phyloP scores from a whole-genome alignment of 2,113 vertebrate species.

The Thomomys bottae region DNA sequence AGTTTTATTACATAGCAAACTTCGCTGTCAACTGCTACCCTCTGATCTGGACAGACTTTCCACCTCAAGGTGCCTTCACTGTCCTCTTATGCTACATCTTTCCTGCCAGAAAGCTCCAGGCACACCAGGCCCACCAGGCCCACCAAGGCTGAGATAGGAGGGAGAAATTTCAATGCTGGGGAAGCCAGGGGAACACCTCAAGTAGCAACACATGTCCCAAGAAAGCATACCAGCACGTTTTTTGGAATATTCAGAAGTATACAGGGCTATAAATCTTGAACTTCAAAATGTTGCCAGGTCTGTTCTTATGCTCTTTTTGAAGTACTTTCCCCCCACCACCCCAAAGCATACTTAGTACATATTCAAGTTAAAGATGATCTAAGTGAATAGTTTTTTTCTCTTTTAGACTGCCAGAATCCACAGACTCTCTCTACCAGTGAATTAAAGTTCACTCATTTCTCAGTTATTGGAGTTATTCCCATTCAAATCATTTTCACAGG shows the following conservation, averaged over 20 bases:
- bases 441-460: conserved; percentile 55
- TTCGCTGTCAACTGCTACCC: neutral
- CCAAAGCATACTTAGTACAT: conserved; percentile 40
- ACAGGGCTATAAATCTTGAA: conserved; percentile 55
- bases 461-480: conserved; percentile 58
- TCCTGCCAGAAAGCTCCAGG: neutral
- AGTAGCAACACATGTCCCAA: neutral
- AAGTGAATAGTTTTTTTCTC: conserved; percentile 39
- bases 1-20: rapidly evolving
- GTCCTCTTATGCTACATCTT: neutral
- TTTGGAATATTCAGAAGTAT: conserved; percentile 57
- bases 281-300: conserved; percentile 51
- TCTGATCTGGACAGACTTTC: neutral
- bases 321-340: too few species aligned
- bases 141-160: neutral
- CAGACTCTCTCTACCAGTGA: conserved; percentile 12
- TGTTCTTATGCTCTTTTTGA: conserved; percentile 1
- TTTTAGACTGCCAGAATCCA: conserved; percentile 55
- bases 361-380: conserved; percentile 60
- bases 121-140: neutral
- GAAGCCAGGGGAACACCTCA: neutral
- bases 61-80: neutral
- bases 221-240: conserved; percentile 32
- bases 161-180: neutral
- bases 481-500: conserved; percentile 70